A percentile compares a stretch with the other conserved stretches of the same genome.
phyloP scores from a whole-genome alignment of 2,888 invertebrate genomes.

The Bombyx huttoni region DNA sequence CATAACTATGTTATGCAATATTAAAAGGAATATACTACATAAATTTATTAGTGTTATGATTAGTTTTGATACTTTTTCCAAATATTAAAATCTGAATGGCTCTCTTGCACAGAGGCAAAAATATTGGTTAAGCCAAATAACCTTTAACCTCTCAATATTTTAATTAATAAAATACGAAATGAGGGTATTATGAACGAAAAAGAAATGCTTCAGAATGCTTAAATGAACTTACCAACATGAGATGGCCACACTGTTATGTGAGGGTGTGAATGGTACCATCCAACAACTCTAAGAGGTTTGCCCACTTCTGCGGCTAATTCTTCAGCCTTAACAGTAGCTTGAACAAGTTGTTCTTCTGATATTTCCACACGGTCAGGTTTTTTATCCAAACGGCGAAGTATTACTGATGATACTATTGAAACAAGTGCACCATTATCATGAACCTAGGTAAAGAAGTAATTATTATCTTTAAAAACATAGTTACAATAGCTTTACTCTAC shows the following conservation, averaged over 20 bases:
- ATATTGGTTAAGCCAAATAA: too few species aligned
- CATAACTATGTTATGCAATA: too few species aligned
- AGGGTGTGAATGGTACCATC: conserved; percentile 93
- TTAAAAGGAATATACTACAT: too few species aligned
- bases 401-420: conserved; percentile 81
- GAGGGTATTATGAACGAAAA: too few species aligned
- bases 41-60: too few species aligned
- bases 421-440: conserved; percentile 73
- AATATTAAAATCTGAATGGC: too few species aligned
- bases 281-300: conserved; percentile 81
- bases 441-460: conserved; percentile 46
- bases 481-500: not conserved
- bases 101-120: too few species aligned
- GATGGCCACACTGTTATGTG: conserved; percentile 92
- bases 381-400: conserved; percentile 83
- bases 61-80: too few species aligned
- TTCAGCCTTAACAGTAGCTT: conserved; percentile 78
- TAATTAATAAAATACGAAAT: not conserved
- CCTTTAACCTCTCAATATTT: not conserved
- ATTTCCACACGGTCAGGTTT: conserved; percentile 89
- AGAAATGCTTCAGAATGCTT: not conserved
- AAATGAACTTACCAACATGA: conserved; percentile 78
- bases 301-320: conserved; percentile 74
- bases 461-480: not conserved
- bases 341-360: conserved; percentile 85